A percentile compares a stretch with the other conserved stretches of the same genome.
phyloP scores from a whole-genome alignment of 2,797 vertebrate species.

The Pangasius macronema region DNA sequence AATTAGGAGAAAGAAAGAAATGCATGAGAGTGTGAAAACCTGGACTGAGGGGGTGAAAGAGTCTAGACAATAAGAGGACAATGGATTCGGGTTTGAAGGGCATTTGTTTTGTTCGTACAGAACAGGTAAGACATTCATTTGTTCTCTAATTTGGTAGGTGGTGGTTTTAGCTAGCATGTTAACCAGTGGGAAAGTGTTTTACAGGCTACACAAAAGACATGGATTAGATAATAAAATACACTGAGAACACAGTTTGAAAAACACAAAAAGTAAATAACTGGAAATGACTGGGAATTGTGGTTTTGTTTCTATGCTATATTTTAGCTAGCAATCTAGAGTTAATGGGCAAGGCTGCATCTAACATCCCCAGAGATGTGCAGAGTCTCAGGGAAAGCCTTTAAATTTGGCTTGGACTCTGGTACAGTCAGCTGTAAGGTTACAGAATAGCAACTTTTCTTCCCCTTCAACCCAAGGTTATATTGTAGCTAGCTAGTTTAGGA shows the following conservation, averaged over 20 bases:
- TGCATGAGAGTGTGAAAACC: background rate
- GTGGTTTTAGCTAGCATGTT: background rate
- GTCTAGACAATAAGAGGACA: background rate
- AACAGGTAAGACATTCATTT: background rate
- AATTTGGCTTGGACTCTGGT: background rate
- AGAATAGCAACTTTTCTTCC: background rate
- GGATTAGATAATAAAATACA: no score
- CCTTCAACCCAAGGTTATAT: background rate
- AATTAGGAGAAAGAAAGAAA: background rate
- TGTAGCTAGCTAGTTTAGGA: background rate
- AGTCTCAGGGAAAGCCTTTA: background rate
- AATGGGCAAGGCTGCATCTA: background rate
- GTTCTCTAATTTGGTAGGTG: background rate
- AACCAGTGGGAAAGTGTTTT: background rate
- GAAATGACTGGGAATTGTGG: background rate
- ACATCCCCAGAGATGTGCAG: background rate
- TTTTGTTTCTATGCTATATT: background rate
- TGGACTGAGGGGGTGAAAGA: background rate
- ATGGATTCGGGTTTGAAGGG: background rate
- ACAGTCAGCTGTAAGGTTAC: background rate
- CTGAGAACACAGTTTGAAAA: background rate
- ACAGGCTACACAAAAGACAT: background rate
- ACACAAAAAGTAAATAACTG: background rate
- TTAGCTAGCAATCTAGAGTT: background rate
- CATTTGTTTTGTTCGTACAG: background rate